Conservation (phyloP, 2,113 vertebrate genomes). For the Tachycineta bicolor region DNA sequence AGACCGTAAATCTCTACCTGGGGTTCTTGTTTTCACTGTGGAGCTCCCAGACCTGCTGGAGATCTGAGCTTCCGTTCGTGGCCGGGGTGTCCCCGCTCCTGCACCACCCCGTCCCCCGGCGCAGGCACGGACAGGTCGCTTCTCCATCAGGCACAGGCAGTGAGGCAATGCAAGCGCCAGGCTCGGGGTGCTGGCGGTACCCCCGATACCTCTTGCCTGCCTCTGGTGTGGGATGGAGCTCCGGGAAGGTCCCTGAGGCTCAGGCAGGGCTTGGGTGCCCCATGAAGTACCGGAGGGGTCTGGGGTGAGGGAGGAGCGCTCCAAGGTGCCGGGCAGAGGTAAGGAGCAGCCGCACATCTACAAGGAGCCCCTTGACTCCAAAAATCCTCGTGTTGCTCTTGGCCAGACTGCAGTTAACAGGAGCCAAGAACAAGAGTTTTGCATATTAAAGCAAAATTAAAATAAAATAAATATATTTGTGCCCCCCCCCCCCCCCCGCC, state of each 20-base stretch:
- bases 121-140: neutral
- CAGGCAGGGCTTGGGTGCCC: neutral
- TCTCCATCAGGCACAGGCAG: too few relatives aligned
- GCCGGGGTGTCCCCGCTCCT: neutral
- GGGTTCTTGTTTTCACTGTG: slow-evolving; percentile 12
- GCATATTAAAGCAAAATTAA: slow-evolving; percentile 63
- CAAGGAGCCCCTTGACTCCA: slow-evolving; percentile 11
- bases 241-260: neutral
- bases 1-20: slow-evolving; percentile 47
- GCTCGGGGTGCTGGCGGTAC: neutral
- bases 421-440: slow-evolving; percentile 67
- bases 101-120: neutral
- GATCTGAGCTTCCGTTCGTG: neutral
- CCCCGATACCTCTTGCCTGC: too few relatives aligned
- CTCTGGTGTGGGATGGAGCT: neutral
- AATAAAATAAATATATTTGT: slow-evolving; percentile 55
- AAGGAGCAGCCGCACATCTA: neutral
- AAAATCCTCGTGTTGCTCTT: slow-evolving; percentile 32
- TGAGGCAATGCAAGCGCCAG: neutral
- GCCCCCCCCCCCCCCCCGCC: too few relatives aligned
- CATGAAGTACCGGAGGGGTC: neutral
- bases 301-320: neutral
- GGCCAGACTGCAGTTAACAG: neutral
- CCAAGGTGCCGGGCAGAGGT: neutral
- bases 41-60: slow-evolving; percentile 14